phyloP scores from a whole-genome alignment of 1,140 invertebrate species.

The Diplogasteroides magnus region DNA sequence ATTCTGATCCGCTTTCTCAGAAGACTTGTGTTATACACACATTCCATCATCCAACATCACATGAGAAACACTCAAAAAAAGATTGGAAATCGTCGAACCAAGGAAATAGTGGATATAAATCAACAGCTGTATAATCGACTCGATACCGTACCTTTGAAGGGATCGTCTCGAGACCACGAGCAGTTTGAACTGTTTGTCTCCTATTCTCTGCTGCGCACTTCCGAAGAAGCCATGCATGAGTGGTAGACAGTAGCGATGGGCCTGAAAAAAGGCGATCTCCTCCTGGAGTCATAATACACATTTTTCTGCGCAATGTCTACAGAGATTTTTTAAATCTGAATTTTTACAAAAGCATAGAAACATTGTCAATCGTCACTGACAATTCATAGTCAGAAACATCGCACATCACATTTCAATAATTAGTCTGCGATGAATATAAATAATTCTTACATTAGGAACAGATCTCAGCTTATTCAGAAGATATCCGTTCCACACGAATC shows the following conservation, averaged over 20 bases:
- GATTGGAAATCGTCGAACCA: too few relatives aligned
- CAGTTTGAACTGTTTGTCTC: constrained; percentile 42
- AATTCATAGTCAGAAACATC: background rate
- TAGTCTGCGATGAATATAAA: too few relatives aligned
- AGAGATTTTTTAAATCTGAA: too few relatives aligned
- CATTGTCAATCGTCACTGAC: constrained; percentile 4
- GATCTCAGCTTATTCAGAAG: constrained; percentile 67
- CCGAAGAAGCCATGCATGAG: constrained; percentile 55
- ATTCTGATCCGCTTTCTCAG: too few relatives aligned
- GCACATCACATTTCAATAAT: background rate
- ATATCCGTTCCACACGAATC: constrained; percentile 88
- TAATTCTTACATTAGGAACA: constrained; percentile 20
- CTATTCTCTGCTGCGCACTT: constrained; percentile 38
- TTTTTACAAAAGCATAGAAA: constrained; percentile 20
- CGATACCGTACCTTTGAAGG: constrained; percentile 35
- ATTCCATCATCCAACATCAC: too few relatives aligned
- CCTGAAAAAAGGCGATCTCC: too few relatives aligned
- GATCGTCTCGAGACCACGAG: constrained; percentile 52
- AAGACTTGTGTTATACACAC: too few relatives aligned
- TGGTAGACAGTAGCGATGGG: constrained; percentile 39
- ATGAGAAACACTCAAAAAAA: too few relatives aligned
- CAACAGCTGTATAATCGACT: too few relatives aligned
- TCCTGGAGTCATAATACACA: too few relatives aligned
- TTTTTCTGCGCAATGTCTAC: too few relatives aligned
- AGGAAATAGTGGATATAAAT: too few relatives aligned